Evolutionary conservation across 2,888 invertebrate species (phyloP), one percentile per base, ranked within the genome.

Genomic region (Trisateles emortualis): DNA sequence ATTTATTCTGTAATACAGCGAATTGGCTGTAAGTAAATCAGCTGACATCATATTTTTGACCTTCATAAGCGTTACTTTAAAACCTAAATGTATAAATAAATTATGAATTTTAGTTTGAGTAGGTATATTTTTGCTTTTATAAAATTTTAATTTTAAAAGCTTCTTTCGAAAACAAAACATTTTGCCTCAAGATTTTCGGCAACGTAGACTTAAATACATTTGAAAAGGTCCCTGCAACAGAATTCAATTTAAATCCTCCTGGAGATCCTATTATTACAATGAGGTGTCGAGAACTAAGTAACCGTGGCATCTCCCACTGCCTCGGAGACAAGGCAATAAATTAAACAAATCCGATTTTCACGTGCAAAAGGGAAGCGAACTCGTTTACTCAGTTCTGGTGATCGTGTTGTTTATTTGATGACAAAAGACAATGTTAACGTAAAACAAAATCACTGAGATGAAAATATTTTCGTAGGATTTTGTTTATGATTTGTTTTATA

Each of bases 331-430:
- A 76, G 80, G 86, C 85, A 86, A 91, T 92, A 92, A 92, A 92
- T 92, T 92, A 90, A 82, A 89, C 88, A 89, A 91, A 92, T 90
- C 91, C 86, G 89, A 92, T 92, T 90, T 89, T 84, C 88, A 88
- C 90, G 88, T 88, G 84, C 84, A 76, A 75, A 79, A 73, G 79
- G 81, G 68, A 74, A 76, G 71, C 68, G 65, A 78, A 81, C 79
- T 82, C 82, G 78, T 71, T 77, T 81, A 77, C 79, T 70, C 70
- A 68, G 73, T 79, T 81, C 81, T 71, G 72, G 79, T 78, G 82
- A 85, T 83, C 78, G 75, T 72, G 64, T 78, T 86, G 81, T 86
- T 85, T 86, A 85, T 78, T 81, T 76, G 63, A 74, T 73, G 78
- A 85, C 83, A 80, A 84, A 81, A 79, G 74, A 72, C 76, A 76